These are phyloP conservation scores for Abramis brama DNA, from an alignment of 2,113 vertebrate species.

Conservation along the genomic window DNA sequence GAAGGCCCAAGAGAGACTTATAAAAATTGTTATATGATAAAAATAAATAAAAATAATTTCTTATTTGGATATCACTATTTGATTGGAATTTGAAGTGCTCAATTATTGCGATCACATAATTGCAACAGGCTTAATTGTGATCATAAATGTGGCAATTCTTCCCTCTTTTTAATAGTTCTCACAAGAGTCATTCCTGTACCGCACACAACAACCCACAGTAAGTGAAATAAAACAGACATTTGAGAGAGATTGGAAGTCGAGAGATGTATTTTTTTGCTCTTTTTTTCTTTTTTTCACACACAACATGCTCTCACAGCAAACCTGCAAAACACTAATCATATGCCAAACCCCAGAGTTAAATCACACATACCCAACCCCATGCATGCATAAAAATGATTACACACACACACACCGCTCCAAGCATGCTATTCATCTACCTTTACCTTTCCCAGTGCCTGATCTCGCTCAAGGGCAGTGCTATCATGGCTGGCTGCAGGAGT, in stretches of 20 bases:
- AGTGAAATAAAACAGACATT: background rate
- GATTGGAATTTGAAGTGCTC: background rate
- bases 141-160: background rate
- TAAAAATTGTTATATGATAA: background rate
- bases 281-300: background rate
- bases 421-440: constrained; percentile 26
- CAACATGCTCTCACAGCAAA: background rate
- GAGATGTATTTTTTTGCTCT: background rate
- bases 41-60: background rate
- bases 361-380: background rate
- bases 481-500: background rate
- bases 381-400: constrained; percentile 11
- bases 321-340: constrained; percentile 1
- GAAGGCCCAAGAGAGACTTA: background rate
- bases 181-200: background rate
- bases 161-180: background rate
- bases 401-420: constrained; percentile 4
- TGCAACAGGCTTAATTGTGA: background rate
- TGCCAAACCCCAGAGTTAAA: constrained; percentile 1
- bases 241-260: background rate
- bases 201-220: background rate
- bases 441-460: constrained; percentile 22
- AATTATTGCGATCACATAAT: background rate
- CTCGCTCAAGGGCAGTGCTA: constrained; percentile 40
- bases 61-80: background rate